Conservation (phyloP, 2,113 vertebrate species). For the Xiphophorus hellerii region DNA sequence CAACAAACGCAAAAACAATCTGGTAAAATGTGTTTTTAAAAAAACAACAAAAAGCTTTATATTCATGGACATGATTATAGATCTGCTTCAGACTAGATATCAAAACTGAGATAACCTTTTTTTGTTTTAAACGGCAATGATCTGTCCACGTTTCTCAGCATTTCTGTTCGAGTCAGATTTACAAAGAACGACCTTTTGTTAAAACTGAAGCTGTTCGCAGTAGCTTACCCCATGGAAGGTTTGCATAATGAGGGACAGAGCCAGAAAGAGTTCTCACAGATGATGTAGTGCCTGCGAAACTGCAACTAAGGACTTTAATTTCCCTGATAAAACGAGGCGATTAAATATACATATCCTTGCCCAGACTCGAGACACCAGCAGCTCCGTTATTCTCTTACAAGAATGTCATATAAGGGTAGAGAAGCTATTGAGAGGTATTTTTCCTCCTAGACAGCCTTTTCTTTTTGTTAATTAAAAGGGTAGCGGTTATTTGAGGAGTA, state of each 20-base stretch:
- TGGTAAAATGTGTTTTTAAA: background rate
- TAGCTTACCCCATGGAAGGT: slow-evolving; percentile 15
- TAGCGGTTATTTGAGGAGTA: background rate
- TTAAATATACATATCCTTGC: slow-evolving; percentile 61
- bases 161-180: background rate
- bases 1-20: background rate
- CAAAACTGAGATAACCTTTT: background rate
- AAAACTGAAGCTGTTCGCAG: background rate
- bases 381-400: slow-evolving; percentile 5
- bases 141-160: background rate
- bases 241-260: slow-evolving; percentile 38
- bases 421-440: background rate
- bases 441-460: background rate
- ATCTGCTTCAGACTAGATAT: background rate
- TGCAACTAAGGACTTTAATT: slow-evolving; percentile 54
- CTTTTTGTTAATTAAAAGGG: background rate
- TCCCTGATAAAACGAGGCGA: slow-evolving; percentile 52
- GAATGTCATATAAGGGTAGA: background rate
- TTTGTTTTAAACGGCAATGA: background rate
- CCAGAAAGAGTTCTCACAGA: slow-evolving; percentile 27
- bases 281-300: slow-evolving; percentile 42
- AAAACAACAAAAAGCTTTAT: background rate
- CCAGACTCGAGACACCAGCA: slow-evolving; percentile 13
- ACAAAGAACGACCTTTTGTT: background rate
- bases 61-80: background rate